phyloP scores from a whole-genome alignment of 2,113 vertebrate species.

The Todiramphus saurophagus region DNA sequence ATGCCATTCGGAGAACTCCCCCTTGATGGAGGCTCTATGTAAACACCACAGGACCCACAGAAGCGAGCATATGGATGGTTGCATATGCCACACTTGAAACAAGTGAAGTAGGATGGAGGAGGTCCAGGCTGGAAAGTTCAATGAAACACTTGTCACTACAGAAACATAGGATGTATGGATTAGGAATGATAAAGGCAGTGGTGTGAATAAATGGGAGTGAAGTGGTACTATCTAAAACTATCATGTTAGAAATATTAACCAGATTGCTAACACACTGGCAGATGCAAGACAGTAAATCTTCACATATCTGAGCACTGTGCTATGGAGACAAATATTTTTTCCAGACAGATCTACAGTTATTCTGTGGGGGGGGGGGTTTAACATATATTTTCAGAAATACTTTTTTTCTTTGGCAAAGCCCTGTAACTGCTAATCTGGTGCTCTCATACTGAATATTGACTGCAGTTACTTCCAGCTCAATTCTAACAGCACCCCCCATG shows the following conservation, averaged over 20 bases:
- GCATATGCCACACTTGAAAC: constrained; percentile 81
- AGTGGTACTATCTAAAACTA: not conserved
- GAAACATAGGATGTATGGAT: not conserved
- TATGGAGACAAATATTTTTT: not conserved
- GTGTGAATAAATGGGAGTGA: not conserved
- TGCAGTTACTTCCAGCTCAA: not conserved
- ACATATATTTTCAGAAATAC: not conserved
- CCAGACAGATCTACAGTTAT: not conserved
- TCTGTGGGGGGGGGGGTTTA: not conserved
- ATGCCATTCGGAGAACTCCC: not conserved
- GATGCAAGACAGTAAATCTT: not conserved
- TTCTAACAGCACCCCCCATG: not conserved
- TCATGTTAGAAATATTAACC: not conserved
- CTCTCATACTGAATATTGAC: not conserved
- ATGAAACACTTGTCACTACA: not conserved
- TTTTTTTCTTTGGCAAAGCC: not conserved
- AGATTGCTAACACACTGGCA: not conserved
- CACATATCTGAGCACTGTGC: not conserved
- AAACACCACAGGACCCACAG: constrained; percentile 83
- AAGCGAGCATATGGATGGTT: constrained; percentile 77
- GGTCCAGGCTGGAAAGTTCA: constrained; percentile 70
- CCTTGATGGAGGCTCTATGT: constrained; percentile 70
- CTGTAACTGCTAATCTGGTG: not conserved
- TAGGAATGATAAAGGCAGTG: not conserved
- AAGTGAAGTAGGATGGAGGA: constrained; percentile 69